Conservation (phyloP, 2,797 vertebrate species). For the Eulemur rubriventer region DNA sequence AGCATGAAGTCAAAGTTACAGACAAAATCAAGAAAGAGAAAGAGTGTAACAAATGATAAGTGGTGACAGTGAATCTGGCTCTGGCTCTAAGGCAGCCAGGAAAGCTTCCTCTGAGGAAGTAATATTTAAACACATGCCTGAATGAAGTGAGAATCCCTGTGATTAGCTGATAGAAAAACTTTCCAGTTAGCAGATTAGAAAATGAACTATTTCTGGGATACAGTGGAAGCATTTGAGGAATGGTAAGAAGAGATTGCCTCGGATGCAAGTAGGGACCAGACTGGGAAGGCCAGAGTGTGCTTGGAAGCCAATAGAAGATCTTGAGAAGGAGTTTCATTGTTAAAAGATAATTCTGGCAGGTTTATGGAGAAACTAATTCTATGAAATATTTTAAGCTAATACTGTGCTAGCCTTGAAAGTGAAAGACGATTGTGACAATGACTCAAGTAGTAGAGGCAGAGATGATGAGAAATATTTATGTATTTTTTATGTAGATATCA, state of each 20-base stretch:
- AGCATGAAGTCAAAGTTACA: neutral
- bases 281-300: neutral
- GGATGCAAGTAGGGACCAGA: neutral
- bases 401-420: neutral
- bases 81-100: neutral
- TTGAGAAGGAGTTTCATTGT: neutral
- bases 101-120: neutral
- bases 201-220: neutral
- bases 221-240: neutral
- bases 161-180: neutral
- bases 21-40: neutral
- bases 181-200: neutral
- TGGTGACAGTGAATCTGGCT: neutral
- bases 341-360: neutral
- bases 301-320: neutral
- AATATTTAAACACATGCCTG: neutral
- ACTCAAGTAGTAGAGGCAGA: neutral
- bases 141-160: neutral
- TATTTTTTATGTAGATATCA: neutral
- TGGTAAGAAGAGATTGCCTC: neutral
- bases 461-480: neutral
- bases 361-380: neutral
- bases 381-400: neutral
- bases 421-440: neutral
- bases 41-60: neutral